A percentile compares a stretch with the other conserved stretches of the same genome.
Conservation (phyloP, 2,113 vertebrate genomes). For the Gorsachius goisagi region DNA sequence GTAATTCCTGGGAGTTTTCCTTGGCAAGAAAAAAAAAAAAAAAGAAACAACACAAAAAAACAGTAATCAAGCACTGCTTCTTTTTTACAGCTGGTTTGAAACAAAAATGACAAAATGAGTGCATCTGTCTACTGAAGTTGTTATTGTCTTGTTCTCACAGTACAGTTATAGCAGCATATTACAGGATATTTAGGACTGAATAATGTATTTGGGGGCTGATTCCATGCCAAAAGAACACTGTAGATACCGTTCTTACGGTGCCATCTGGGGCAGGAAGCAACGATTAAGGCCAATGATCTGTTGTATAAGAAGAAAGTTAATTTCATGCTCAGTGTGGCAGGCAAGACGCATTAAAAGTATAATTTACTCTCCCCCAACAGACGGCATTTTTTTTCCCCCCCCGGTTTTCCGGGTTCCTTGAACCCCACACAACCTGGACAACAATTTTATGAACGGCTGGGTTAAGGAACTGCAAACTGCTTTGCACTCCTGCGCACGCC, state of each 20-base stretch:
- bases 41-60: not conserved
- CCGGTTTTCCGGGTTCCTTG: not conserved
- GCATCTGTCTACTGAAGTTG: not conserved
- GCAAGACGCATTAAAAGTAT: not conserved
- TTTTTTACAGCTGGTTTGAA: constrained; percentile 25
- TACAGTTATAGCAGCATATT: not conserved
- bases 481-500: not conserved
- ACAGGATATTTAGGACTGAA: not conserved
- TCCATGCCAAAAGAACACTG: not conserved
- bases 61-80: constrained; percentile 12
- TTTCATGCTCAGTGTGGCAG: not conserved
- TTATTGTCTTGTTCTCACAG: not conserved
- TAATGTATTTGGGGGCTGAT: not conserved
- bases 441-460: accelerated
- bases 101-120: constrained; percentile 34
- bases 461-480: not conserved
- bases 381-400: not conserved
- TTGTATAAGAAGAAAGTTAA: not conserved
- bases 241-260: not conserved
- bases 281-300: not conserved
- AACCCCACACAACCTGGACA: not conserved
- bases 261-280: not conserved
- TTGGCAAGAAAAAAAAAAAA: not conserved
- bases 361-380: not conserved
- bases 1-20: not conserved